Evolutionary conservation across 1,140 invertebrate genomes (phyloP).

Genomic region (Caenorhabditis inopinata): DNA sequence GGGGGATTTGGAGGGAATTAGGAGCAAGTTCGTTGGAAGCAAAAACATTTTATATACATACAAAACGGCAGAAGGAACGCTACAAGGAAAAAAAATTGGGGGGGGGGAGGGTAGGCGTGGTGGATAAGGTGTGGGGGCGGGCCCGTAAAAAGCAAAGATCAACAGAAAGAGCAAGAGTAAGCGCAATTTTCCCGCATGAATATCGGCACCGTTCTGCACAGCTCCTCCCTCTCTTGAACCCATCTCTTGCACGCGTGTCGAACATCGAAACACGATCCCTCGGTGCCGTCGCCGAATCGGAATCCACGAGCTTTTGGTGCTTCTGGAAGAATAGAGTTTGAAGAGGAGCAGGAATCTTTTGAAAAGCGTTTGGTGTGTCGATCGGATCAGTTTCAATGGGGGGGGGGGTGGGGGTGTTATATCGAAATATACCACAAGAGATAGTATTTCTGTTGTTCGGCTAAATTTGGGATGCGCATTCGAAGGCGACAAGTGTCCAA

Average conservation of each 20-base stretch:
- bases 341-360: not conserved
- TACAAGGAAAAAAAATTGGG: too few relatives aligned
- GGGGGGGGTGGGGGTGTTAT: not conserved
- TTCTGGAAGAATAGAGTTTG: not conserved
- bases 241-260: conserved; percentile 63
- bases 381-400: not conserved
- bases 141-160: too few relatives aligned
- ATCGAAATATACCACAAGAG: not conserved
- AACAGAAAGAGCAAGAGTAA: conserved; percentile 57
- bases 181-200: conserved; percentile 65
- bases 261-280: conserved; percentile 59
- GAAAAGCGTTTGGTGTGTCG: too few relatives aligned
- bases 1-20: too few relatives aligned
- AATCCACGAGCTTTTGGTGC: conserved; percentile 17
- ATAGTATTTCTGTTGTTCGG: conserved; percentile 8
- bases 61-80: too few relatives aligned
- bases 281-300: conserved; percentile 56
- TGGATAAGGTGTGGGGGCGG: too few relatives aligned
- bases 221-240: conserved; percentile 58
- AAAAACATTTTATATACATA: too few relatives aligned
- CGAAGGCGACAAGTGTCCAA: too few relatives aligned
- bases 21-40: too few relatives aligned
- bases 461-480: too few relatives aligned
- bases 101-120: too few relatives aligned
- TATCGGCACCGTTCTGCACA: conserved; percentile 61